These are phyloP conservation scores for Aix galericulata DNA, from an alignment of 2,113 vertebrate species.

Conservation along the genomic window DNA sequence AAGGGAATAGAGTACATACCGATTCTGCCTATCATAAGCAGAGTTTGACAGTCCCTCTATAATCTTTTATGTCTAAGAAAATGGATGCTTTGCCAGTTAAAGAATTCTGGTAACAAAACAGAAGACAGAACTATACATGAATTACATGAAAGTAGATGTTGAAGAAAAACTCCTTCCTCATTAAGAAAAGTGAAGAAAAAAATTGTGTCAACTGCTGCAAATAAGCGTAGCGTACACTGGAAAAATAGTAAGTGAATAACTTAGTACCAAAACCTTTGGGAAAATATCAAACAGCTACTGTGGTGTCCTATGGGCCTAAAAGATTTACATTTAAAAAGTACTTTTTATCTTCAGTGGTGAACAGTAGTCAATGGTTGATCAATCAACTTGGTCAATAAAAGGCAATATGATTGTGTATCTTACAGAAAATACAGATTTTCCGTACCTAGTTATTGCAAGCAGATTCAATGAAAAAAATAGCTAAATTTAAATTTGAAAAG, in stretches of 20 bases:
- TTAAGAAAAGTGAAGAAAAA: background rate
- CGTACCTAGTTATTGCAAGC: background rate
- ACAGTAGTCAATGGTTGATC: background rate
- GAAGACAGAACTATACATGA: background rate
- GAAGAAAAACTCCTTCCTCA: background rate
- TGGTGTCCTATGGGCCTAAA: background rate
- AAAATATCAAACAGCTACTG: background rate
- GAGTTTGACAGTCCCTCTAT: background rate
- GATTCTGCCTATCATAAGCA: background rate
- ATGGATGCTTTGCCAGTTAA: background rate
- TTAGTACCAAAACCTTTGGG: background rate
- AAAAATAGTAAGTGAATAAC: background rate
- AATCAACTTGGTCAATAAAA: background rate
- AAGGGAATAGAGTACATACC: fast-evolving
- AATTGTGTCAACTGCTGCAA: background rate
- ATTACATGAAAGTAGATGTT: background rate
- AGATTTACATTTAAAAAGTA: background rate
- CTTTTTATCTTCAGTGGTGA: background rate
- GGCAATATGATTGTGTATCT: background rate
- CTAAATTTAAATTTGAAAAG: background rate
- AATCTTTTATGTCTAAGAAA: background rate
- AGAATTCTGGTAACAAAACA: background rate
- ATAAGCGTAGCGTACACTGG: background rate
- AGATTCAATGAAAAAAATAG: background rate
- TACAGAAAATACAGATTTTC: background rate